Base-by-base conservation (phyloP, 2,113 vertebrate genomes). In the Heterotilapia buettikoferi region DNA sequence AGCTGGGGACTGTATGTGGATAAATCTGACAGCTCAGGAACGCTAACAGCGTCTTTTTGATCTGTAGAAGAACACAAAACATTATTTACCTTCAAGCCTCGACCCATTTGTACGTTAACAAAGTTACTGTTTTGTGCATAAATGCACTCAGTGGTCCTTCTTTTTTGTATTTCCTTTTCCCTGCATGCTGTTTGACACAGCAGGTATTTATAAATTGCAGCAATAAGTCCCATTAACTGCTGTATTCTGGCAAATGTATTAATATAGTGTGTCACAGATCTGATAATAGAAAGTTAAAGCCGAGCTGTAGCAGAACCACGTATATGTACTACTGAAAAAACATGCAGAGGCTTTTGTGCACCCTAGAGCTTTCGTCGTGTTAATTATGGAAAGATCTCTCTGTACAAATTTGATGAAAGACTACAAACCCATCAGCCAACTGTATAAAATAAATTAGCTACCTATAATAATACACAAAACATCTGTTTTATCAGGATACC, bases 61-160 rank as follows among this genome's bases (percentile, higher is more conserved):
- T 45, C 33, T 73, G 21, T 26, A 73, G 40, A 0, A 76, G 38
- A 16, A 73, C 66, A 73, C 38, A 26, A 45, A 24, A 73, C 38
- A 73, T 73, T 71, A 24, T 43, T 71, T 71, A 6, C 1, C 1
- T 71, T 71, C 13, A 71, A 43, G 0, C n/a, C 21, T 24, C n/a
- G 7, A 47, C 40, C 38, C 21, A 47, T 76, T 43, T 73, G 2
- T 73, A 16, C 3, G 0, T 73, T 71, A 43, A 71, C 1, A 0
- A 71, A 71, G 66, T 71, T 76, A 18, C 40, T 47, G 40, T 76
- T 47, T 47, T 76, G 40, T 76, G 9, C 68, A 29, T 45, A 73
- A 45, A 73, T 73, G 68, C 14, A 18, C 21, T 73, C 14, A 45
- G 8, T 24, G 38, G n/a, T 43, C n/a, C 7, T 26, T 43, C 7